Conservation (phyloP, 1,140 invertebrate species). For the Teleogryllus occipitalis region DNA sequence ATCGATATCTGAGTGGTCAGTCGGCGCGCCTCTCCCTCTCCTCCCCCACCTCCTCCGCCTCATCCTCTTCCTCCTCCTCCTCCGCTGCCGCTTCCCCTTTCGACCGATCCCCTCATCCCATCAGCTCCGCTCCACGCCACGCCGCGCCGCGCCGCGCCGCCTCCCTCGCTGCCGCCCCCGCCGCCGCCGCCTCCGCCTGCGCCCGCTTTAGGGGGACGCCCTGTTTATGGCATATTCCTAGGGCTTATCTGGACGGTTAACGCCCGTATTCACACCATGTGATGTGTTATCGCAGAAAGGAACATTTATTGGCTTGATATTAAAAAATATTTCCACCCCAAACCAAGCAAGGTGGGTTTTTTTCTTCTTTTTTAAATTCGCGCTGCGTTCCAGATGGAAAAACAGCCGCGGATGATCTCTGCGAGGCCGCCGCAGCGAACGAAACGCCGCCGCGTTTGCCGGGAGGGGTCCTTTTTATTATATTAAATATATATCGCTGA, state of each 20-base stretch:
- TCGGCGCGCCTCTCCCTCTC: too few relatives aligned
- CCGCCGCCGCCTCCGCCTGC: too few relatives aligned
- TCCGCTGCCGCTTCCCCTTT: too few relatives aligned
- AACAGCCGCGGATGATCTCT: not conserved
- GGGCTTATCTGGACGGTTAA: constrained; percentile 3
- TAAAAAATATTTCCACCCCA: constrained; percentile 5
- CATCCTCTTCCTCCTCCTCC: too few relatives aligned
- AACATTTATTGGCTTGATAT: constrained; percentile 5
- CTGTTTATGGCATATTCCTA: constrained; percentile 4
- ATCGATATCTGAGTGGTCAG: too few relatives aligned
- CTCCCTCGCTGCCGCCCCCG: too few relatives aligned
- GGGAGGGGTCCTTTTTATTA: not conserved
- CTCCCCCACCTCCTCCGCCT: too few relatives aligned
- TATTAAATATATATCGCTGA: constrained; percentile 6
- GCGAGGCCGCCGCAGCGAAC: not conserved
- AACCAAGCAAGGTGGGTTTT: not conserved
- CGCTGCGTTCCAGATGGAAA: not conserved
- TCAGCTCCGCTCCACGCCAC: too few relatives aligned
- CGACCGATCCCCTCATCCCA: too few relatives aligned
- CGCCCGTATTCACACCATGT: constrained; percentile 3
- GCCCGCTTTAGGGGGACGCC: not conserved
- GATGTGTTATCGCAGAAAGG: constrained; percentile 3
- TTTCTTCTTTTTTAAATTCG: not conserved
- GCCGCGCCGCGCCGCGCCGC: too few relatives aligned
- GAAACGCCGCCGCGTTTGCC: too few relatives aligned